Base-by-base conservation (phyloP, 2,888 invertebrate genomes). In the Mythimna impura region DNA sequence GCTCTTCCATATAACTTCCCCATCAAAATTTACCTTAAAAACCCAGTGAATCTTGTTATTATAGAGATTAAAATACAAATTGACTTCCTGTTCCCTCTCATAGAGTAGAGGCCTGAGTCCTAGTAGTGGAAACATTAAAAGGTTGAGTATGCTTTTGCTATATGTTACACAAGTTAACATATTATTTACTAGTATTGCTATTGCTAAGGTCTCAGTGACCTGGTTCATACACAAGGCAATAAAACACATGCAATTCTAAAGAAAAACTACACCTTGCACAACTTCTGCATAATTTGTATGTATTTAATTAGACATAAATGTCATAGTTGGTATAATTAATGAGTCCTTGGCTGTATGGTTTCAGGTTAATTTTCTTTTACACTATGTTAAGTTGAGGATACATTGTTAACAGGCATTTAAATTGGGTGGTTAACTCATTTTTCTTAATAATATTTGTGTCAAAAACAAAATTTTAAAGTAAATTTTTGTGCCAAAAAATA, bases 241-340 rank as follows among this genome's bases (percentile, higher is more conserved):
- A 76, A 80, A 68, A 54, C 36, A 62, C 61, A 83, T 67, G 81
- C 70, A 10, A 66, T 63, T 22, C 55, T 57, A 8, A 60, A 71
- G 43, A 43, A 68, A 80, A 71, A 66, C 43, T 25, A 36, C 50
- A 67, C 55, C 36, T 57, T 61, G 50, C 55, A 57, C n/a, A 50
- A 54, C 22, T 40, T 70, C 30, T 68, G 81, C 81, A 67, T 83
- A 67, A 1, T 66, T 73, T 43, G 30, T 57, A 62, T 64, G 7
- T n/a, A 57, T 17, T 43, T 65, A 61, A 70, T 74, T 74, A 65
- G 10, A 60, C 50, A 20, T 70, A 34, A 69, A 83, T 63, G 52
- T 52, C 80, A 61, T 47, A 66, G 36, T 54, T 79, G 52, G 36
- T 64, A 55, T 52, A 64, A 71, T 71, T 64, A 57, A 71, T 43